A percentile compares a stretch with the other conserved stretches of the same genome.
Evolutionary conservation across 2,888 invertebrate species (phyloP).

Genomic region (Machimus rusticus): DNA sequence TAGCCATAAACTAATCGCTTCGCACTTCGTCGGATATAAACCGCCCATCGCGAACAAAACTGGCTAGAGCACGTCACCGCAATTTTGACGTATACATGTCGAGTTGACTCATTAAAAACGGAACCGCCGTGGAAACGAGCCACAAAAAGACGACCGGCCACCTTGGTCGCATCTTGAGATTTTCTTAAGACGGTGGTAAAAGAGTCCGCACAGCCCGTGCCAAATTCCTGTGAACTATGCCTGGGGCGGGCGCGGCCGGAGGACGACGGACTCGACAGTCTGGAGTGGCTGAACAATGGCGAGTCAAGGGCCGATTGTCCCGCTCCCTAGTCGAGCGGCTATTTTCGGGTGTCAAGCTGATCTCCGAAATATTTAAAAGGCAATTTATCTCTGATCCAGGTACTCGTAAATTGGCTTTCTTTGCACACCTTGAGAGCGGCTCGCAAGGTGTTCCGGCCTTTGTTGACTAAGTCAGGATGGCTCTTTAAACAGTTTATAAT

Average conservation of each 20-base stretch:
- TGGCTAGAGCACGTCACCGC: background rate
- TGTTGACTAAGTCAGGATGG: background rate
- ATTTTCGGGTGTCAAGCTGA: constrained; percentile 52
- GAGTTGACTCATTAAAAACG: background rate
- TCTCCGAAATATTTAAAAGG: constrained; percentile 52
- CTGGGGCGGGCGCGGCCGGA: background rate
- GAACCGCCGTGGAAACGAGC: constrained; percentile 4
- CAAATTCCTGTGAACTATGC: constrained; percentile 35
- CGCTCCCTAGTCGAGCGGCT: constrained; percentile 48
- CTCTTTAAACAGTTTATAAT: constrained; percentile 29
- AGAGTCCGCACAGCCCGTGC: constrained; percentile 12
- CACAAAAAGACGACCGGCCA: constrained; percentile 6
- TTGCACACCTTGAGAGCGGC: constrained; percentile 8
- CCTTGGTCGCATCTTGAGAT: constrained; percentile 1
- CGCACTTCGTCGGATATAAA: constrained; percentile 9
- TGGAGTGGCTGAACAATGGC: constrained; percentile 42
- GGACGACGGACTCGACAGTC: constrained; percentile 38
- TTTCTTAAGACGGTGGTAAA: background rate
- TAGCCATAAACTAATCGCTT: constrained; percentile 23
- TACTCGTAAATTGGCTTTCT: constrained; percentile 18
- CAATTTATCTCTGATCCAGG: constrained; percentile 50
- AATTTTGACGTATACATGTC: background rate
- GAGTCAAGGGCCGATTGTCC: constrained; percentile 45
- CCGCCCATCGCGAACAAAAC: background rate
- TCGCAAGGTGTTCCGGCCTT: constrained; percentile 17